Percentiles rank a stretch among this genome's conserved stretches.
Conservation (phyloP, 2,113 vertebrate genomes). For the Triplophysa tibetana region DNA sequence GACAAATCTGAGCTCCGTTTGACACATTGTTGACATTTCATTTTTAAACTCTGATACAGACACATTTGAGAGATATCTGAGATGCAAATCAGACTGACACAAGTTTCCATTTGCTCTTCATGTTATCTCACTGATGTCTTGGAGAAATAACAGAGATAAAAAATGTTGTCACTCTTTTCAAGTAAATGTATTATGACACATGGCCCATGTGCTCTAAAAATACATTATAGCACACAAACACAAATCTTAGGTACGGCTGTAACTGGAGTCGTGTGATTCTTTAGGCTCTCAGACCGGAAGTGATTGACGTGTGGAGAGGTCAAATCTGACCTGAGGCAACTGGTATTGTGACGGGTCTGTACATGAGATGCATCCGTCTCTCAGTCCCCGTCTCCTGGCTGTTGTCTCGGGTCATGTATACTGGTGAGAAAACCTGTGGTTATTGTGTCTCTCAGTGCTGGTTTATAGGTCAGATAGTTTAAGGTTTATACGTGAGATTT, state of each 20-base stretch:
- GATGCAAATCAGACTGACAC: no score
- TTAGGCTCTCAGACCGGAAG: background rate
- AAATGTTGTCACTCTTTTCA: no score
- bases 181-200: background rate
- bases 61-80: no score
- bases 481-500: background rate
- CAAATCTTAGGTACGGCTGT: background rate
- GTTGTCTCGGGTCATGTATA: slow-evolving; percentile 13
- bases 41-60: no score
- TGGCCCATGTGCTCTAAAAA: background rate
- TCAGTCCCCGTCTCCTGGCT: background rate
- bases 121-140: no score
- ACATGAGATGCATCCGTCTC: background rate
- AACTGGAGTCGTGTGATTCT: background rate
- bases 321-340: background rate
- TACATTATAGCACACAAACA: background rate
- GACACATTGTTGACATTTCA: no score
- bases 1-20: no score
- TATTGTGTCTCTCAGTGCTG: background rate
- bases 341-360: slow-evolving; percentile 3
- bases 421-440: background rate
- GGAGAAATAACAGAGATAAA: no score
- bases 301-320: background rate
- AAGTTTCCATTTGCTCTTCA: no score
- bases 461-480: background rate